These are phyloP conservation scores for Xyliphius kryptos DNA, from an alignment of 2,113 vertebrate genomes.

Conservation along the genomic window DNA sequence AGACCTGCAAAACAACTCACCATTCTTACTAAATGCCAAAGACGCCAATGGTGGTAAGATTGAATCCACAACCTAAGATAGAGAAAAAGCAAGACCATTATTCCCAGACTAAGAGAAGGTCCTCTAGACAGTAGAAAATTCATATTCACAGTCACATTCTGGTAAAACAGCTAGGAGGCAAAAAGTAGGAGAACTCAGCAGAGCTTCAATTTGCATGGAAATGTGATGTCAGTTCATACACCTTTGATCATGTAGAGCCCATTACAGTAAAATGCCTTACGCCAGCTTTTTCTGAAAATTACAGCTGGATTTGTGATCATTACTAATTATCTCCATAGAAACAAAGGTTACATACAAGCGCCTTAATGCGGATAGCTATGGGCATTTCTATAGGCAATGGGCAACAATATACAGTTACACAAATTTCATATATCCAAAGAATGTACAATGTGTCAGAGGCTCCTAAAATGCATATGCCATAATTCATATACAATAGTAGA, in stretches of 20 bases:
- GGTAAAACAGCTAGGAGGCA: slow-evolving; percentile 33
- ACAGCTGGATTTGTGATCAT: slow-evolving; percentile 52
- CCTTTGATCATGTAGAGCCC: slow-evolving; percentile 57
- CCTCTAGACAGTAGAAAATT: slow-evolving; percentile 27
- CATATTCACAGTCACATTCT: slow-evolving; percentile 12
- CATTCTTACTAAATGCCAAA: slow-evolving; percentile 80
- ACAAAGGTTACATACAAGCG: slow-evolving; percentile 49
- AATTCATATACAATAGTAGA: too few species aligned
- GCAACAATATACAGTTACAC: too few species aligned
- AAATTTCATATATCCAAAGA: too few species aligned
- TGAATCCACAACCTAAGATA: slow-evolving; percentile 72
- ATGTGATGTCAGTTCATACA: slow-evolving; percentile 54
- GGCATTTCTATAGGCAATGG: slow-evolving; percentile 35
- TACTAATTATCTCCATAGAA: slow-evolving; percentile 63
- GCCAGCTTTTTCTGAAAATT: slow-evolving; percentile 48
- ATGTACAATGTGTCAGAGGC: too few species aligned
- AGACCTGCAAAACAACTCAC: slow-evolving; percentile 58
- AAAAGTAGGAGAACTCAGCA: slow-evolving; percentile 48
- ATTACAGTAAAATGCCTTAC: slow-evolving; percentile 53
- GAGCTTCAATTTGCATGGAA: slow-evolving; percentile 62
- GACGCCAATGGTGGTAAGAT: slow-evolving; percentile 78
- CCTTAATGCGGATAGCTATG: slow-evolving; percentile 35
- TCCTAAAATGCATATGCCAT: too few species aligned
- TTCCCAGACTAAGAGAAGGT: slow-evolving; percentile 25
- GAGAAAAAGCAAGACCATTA: slow-evolving; percentile 32